Base-by-base conservation (phyloP, 2,888 invertebrate genomes). In the Odontocolon sp. region DNA sequence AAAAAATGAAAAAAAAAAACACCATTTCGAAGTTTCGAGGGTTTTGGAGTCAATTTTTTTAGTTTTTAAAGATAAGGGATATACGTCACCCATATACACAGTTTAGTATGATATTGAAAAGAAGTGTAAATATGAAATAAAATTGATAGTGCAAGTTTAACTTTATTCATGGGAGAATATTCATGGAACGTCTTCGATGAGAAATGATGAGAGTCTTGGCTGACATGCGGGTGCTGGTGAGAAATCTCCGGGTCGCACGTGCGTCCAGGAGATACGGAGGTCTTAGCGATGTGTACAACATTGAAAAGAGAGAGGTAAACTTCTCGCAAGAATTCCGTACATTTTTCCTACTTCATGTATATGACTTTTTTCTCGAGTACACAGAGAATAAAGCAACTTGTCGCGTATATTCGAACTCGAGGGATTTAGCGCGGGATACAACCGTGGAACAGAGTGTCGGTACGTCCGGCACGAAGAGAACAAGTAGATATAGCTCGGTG, bases 251-350 rank as follows among this genome's bases (percentile, higher is more conserved):
- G 8, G 23, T 70, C 71, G 71, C 67, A 67, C 76, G 76, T 72
- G 72, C 72, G 68, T 72, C 42, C 63, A 40, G 47, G 63, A 68
- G 68, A 72, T 77, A 72, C 33, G 57, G 18, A 50, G 33, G 42
- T 63, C 77, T 68, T 72, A 59, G 61, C 63, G 47, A 31, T 14
- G 57, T 68, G 67, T 64, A 64, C 63, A 64, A 59, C 50, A 64
- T 28, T 52, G 56, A 64, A 72, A 64, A 72, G 50, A 68, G 63
- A 63, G 50, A 72, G 77, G 68, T 57, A 36, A 72, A 57, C 42
- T 64, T 64, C 50, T 72, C 68, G n/a, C 57, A 16, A 26, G 63
- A 57, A 63, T 57, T 72, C 63, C 33, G 16, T 36, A 42, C 33
- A 47, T 71, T 77, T 77, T 77, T 68, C 42, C 23, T 33, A 3